Percentiles rank a stretch among this genome's conserved stretches.
Conservation (phyloP, 2,113 vertebrate genomes). For the Ranitomeya variabilis region DNA sequence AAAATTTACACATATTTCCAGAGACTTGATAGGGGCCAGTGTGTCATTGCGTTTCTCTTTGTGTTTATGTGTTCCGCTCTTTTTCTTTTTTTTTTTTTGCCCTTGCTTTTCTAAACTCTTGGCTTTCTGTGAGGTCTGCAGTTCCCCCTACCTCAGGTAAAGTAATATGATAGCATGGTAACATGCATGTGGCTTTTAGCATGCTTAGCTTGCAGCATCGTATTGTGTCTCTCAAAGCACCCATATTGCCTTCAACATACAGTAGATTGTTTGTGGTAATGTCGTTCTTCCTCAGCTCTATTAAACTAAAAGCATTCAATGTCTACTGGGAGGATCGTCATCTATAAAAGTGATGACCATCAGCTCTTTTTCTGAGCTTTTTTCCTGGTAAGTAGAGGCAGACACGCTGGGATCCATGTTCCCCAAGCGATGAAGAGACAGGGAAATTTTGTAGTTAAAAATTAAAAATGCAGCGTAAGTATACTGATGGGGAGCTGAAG, state of each 20-base stretch:
- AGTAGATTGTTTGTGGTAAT: slow-evolving; percentile 17
- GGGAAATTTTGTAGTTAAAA: neutral
- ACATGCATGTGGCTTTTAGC: slow-evolving; percentile 67
- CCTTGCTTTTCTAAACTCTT: slow-evolving; percentile 64
- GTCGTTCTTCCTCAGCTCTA: neutral
- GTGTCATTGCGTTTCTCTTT: neutral
- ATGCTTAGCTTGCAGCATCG: slow-evolving; percentile 15
- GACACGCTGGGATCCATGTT: neutral
- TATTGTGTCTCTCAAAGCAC: slow-evolving; percentile 3
- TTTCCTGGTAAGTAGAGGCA: neutral
- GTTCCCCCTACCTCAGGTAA: slow-evolving; percentile 85
- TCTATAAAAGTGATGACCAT: neutral
- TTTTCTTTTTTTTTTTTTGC: slow-evolving; percentile 63
- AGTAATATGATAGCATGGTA: slow-evolving; percentile 81
- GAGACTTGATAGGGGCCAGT: neutral
- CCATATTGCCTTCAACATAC: neutral
- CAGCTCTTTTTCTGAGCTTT: neutral
- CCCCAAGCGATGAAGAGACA: neutral
- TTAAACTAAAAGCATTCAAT: slow-evolving; percentile 19
- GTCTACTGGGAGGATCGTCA: neutral
- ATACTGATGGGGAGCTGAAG: neutral
- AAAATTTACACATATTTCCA: neutral
- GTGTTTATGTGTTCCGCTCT: slow-evolving; percentile 9
- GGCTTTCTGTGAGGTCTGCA: slow-evolving; percentile 78
- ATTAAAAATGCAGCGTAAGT: neutral